Base-by-base conservation (phyloP, 1,140 invertebrate genomes). In the Drosophila arizonae region DNA sequence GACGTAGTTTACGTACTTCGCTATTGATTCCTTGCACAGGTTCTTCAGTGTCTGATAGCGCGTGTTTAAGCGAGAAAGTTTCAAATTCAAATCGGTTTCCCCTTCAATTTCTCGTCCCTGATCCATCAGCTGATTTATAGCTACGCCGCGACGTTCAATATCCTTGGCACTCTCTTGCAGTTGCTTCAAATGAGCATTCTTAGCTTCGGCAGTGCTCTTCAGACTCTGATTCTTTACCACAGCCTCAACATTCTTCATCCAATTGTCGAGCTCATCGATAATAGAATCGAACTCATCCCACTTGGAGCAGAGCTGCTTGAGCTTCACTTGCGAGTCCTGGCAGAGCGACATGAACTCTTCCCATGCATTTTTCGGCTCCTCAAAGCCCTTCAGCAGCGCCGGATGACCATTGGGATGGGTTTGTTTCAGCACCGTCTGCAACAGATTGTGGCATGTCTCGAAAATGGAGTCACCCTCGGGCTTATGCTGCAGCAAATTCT, bases 211-310 rank as follows among this genome's bases (percentile, higher is more conserved):
- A 6, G 95, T 96, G 85, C 95, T 97, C 90, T 97, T 97, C 5
- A 99, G 93, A 76, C 96, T 96, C 92, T 97, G 96, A 91, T 99
- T 97, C 92, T 97, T 97, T 0, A 98, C 93, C 90, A 96, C 94
- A 51, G 93, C 93, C 93, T 99, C 97, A 85, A 96, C 96, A 45
- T 95, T 93, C 84, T 97, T 96, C 13, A 97, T 93, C 97, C 97
- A 99, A 50, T 93, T 93, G 77, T 95, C 95, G 1, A 98, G 92
- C 70, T 93, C 93, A 63, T 97, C 95, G 41, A 97, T 93, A 4
- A 95, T 93, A 24, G 94, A 94, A 86, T 97, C 95, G 70, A 97
- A 97, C 87, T 96, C 95, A 45, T 95, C 95, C 94, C 96, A 96
- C 84, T 96, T 94, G 65, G 94, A 94, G 78, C 95, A 95, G 39